These are phyloP conservation scores for Dallia pectoralis DNA, from an alignment of 2,797 vertebrate species.

Conservation along the genomic window DNA sequence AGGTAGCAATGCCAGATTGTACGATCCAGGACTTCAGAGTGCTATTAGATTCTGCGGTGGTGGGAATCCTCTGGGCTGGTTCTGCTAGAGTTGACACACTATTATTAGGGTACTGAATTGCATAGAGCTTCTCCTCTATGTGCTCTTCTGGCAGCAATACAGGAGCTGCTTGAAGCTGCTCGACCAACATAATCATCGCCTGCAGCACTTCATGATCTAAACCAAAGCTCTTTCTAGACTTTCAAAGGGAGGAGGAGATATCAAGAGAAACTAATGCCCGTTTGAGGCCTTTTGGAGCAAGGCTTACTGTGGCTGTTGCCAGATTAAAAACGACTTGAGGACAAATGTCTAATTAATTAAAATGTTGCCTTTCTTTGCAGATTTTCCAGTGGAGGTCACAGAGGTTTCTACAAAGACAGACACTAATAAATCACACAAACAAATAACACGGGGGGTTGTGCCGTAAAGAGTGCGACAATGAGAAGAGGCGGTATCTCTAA, in stretches of 20 bases:
- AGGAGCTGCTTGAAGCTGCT: neutral
- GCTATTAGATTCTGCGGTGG: neutral
- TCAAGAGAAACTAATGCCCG: slow-evolving; percentile 4
- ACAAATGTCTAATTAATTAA: slow-evolving; percentile 52
- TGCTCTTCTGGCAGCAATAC: slow-evolving; percentile 17
- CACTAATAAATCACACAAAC: slow-evolving; percentile 52
- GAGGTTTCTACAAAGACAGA: slow-evolving; percentile 18
- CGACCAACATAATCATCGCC: slow-evolving; percentile 17
- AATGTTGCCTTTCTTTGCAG: slow-evolving; percentile 14
- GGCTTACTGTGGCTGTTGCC: neutral
- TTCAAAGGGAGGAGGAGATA: slow-evolving; percentile 8
- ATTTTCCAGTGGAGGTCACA: slow-evolving; percentile 7
- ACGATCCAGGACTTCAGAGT: neutral
- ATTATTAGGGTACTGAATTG: neutral
- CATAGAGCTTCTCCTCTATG: slow-evolving; percentile 2
- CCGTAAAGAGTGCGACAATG: slow-evolving; percentile 22
- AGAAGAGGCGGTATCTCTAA: slow-evolving; percentile 34
- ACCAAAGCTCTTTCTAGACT: slow-evolving; percentile 11
- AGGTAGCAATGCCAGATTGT: neutral
- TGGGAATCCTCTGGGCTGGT: neutral
- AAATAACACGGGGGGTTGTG: slow-evolving; percentile 57
- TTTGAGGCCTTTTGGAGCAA: slow-evolving; percentile 9
- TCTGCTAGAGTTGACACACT: neutral
- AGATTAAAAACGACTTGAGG: slow-evolving; percentile 27
- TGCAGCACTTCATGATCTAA: slow-evolving; percentile 15